These are phyloP conservation scores for Hepsetus odoe DNA, from an alignment of 2,113 vertebrate genomes.

Conservation along the genomic window DNA sequence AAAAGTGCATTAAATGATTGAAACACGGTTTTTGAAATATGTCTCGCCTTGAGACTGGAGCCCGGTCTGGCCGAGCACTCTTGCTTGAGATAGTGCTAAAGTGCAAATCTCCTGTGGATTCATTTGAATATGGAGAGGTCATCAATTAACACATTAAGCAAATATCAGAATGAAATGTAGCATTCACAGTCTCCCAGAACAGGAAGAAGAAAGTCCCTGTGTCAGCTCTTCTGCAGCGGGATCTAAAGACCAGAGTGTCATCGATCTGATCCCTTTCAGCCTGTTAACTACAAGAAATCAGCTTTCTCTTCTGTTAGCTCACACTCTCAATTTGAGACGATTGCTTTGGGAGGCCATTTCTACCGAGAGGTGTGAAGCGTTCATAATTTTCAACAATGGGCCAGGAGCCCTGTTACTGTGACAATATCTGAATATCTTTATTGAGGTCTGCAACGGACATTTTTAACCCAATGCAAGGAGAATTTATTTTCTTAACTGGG, in stretches of 20 bases:
- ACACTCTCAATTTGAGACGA: conserved; percentile 26
- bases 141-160: conserved; percentile 57
- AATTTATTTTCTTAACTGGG: not conserved
- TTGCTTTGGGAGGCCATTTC: conserved; percentile 17
- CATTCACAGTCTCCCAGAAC: conserved; percentile 40
- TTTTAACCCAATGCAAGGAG: not conserved
- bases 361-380: conserved; percentile 4
- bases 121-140: conserved; percentile 44
- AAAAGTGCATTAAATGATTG: conserved; percentile 51
- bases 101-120: conserved; percentile 36
- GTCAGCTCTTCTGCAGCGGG: conserved; percentile 46
- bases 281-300: conserved; percentile 46
- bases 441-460: not conserved
- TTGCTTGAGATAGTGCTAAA: conserved; percentile 29
- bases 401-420: not conserved
- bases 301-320: conserved; percentile 38
- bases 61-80: conserved; percentile 10
- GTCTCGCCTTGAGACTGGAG: conserved; percentile 27
- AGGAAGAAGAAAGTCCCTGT: conserved; percentile 37
- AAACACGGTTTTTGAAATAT: conserved; percentile 47
- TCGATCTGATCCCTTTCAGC: conserved; percentile 51
- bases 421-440: conserved; percentile 8
- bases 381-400: not conserved
- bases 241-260: conserved; percentile 39
- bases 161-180: conserved; percentile 57